Conservation (phyloP, 2,888 invertebrate genomes). For the Lycia hirtaria region DNA sequence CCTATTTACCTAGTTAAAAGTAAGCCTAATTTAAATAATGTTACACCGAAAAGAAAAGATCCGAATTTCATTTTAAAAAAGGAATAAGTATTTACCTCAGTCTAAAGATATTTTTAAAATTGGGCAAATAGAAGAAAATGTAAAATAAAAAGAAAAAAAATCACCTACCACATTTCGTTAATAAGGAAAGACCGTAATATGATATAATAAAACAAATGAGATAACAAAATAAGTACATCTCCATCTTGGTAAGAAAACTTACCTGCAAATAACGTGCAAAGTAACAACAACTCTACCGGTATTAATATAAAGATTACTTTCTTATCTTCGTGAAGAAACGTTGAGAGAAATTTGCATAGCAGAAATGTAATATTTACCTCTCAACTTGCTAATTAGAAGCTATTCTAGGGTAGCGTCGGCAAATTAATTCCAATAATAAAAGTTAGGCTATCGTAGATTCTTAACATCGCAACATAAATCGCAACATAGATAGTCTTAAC, state of each 20-base stretch:
- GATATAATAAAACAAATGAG: conserved; percentile 57
- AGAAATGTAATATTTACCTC: conserved; percentile 84
- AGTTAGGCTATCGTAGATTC: no score
- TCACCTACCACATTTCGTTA: conserved; percentile 36
- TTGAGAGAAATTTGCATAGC: conserved; percentile 80
- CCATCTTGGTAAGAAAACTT: conserved; percentile 61
- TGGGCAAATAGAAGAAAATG: no score
- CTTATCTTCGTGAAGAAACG: conserved; percentile 46
- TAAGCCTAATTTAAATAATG: no score
- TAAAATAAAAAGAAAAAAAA: conserved; percentile 21
- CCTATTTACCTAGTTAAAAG: no score
- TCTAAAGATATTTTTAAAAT: neutral
- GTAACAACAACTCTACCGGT: conserved; percentile 51
- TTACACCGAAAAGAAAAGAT: no score
- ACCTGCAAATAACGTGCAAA: conserved; percentile 28
- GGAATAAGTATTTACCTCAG: no score
- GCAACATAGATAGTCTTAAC: no score
- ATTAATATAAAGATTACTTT: conserved; percentile 56
- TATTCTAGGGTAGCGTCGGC: conserved; percentile 69
- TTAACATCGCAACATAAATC: no score
- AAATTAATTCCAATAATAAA: conserved; percentile 38
- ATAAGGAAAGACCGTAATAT: conserved; percentile 42
- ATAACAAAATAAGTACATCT: conserved; percentile 60
- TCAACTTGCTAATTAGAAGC: conserved; percentile 83
- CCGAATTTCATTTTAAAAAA: no score